A percentile compares a stretch with the other conserved stretches of the same genome.
These are phyloP conservation scores for Neopelma chrysocephalum DNA, from an alignment of 2,797 vertebrate species.

Conservation along the genomic window DNA sequence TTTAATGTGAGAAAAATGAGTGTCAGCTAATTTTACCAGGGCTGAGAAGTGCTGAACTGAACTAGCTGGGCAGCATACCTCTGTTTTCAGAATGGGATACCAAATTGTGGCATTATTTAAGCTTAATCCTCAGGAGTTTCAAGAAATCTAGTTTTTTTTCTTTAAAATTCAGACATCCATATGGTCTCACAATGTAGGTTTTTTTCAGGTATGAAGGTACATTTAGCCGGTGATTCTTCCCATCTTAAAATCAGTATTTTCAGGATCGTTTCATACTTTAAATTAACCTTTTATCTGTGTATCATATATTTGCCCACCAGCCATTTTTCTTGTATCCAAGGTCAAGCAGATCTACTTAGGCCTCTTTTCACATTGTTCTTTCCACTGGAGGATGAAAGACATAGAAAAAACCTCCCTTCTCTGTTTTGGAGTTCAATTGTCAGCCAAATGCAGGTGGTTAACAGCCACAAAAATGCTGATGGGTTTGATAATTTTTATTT, in stretches of 20 bases:
- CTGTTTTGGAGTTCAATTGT: neutral
- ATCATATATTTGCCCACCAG: neutral
- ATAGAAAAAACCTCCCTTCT: fast-evolving
- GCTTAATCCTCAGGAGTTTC: neutral
- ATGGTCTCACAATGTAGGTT: neutral
- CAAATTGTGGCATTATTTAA: neutral
- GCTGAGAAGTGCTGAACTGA: neutral
- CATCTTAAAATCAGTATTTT: neutral
- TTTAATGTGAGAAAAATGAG: neutral
- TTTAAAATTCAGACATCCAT: neutral
- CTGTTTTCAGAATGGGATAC: neutral
- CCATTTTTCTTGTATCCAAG: neutral
- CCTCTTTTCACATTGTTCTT: neutral
- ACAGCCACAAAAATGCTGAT: neutral
- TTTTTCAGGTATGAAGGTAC: neutral
- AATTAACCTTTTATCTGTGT: neutral
- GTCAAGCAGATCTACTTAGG: neutral
- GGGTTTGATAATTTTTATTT: neutral
- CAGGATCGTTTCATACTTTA: neutral
- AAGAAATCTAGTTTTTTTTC: neutral
- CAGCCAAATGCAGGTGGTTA: neutral
- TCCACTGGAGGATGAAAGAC: neutral
- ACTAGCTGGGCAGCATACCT: neutral
- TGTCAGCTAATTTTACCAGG: neutral
- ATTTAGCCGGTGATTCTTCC: neutral